Base-by-base conservation (phyloP, 2,113 vertebrate genomes). In the Condylura cristata region DNA sequence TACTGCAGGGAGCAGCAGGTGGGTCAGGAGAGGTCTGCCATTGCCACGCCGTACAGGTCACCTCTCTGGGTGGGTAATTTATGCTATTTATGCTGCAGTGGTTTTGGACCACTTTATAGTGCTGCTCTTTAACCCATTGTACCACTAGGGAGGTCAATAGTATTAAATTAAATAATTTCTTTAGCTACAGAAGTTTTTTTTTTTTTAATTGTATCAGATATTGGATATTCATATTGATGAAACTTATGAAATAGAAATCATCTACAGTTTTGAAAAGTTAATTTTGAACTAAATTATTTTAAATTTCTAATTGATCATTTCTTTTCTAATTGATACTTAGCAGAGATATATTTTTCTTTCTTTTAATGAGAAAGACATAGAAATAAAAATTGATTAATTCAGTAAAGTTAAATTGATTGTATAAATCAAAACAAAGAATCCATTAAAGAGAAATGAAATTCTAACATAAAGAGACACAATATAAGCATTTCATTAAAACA, bases 351-450 rank as follows among this genome's bases (percentile, higher is more conserved):
- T 61, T 7, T 84, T 84, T 72, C 32, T 70, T 95, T 65, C 41
- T 65, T 2, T 90, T 80, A 17, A 70, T 8, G 48, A 93, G 68
- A 86, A 82, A 28, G 37, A 72, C 8, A 93, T 3, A 5, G 12
- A 83, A 66, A 3, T 84, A 84, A 70, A 84, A 87, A 0, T 2
- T 87, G 44, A 34, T 56, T 89, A 92, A 83, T 83, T 89, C 26
- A 66, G 32, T 66, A 71, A 65, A 72, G 48, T 56, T 75, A 68
- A 78, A 65, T 0, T 70, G 17, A 71, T 66, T 41, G 7, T 32
- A 30, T 66, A 85, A 88, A 46, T 51, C 34, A 86, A 95, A 83
- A 78, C 61, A 90, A 74, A 83, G 41, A 72, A 90, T 85, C 24
- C 26, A 44, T 65, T 14, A 92, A 70, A 74, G 20, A 70, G 37